Percentiles rank a stretch among this genome's conserved stretches.
These are phyloP conservation scores for Gallinago media DNA, from an alignment of 2,113 vertebrate genomes.

Conservation along the genomic window DNA sequence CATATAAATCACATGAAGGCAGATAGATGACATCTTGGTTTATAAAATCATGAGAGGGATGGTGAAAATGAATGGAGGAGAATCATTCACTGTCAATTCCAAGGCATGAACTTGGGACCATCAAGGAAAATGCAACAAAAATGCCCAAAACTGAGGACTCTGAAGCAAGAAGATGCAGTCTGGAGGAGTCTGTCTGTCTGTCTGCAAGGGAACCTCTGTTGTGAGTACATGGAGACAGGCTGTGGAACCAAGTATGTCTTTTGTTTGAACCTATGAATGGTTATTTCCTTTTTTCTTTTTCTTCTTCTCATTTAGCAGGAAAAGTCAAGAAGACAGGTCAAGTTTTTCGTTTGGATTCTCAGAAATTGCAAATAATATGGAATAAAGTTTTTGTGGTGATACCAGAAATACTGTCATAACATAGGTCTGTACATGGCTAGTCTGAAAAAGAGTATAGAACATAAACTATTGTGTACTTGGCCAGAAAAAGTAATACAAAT, in stretches of 20 bases:
- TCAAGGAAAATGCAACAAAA: not conserved
- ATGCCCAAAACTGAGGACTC: not conserved
- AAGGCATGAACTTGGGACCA: not conserved
- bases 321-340: not conserved
- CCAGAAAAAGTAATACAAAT: not conserved
- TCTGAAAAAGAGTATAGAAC: not conserved
- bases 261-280: not conserved
- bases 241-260: not conserved
- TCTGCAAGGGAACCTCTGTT: not conserved
- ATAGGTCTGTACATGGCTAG: not conserved
- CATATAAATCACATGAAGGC: not conserved
- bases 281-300: not conserved
- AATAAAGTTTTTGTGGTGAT: not conserved
- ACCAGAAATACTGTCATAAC: not conserved
- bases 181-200: not conserved
- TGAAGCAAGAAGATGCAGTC: not conserved
- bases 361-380: not conserved
- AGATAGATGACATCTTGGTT: not conserved
- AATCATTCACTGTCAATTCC: not conserved
- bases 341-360: rapidly evolving
- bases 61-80: not conserved
- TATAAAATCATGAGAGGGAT: not conserved
- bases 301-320: not conserved
- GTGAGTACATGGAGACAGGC: not conserved
- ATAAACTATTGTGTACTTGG: not conserved